phyloP scores from a whole-genome alignment of 2,888 invertebrate genomes.

The Archips crataeganus region DNA sequence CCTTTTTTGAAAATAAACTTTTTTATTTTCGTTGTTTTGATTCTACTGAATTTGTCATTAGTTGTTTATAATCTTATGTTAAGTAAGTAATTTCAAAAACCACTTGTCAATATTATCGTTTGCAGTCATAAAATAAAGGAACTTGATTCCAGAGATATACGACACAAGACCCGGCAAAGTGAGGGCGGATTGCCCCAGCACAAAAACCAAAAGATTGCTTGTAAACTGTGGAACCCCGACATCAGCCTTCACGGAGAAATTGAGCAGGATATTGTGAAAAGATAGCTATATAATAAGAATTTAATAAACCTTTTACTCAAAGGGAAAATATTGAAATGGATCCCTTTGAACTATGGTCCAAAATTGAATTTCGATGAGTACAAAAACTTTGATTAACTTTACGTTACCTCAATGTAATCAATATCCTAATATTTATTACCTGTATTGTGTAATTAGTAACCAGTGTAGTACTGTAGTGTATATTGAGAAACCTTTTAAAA shows the following conservation, averaged over 20 bases:
- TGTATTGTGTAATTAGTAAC: background rate
- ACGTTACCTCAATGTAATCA: background rate
- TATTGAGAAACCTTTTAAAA: too few species aligned
- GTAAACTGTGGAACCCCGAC: slow-evolving; percentile 12
- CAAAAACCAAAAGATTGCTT: slow-evolving; percentile 7
- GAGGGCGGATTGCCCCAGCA: background rate
- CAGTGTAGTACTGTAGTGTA: too few species aligned
- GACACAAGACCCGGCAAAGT: slow-evolving; percentile 1
- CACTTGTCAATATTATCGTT: too few species aligned
- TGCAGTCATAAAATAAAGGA: background rate
- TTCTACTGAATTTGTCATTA: too few species aligned
- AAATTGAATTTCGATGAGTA: slow-evolving; percentile 41
- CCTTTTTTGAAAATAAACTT: too few species aligned
- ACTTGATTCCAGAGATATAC: background rate
- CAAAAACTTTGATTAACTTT: slow-evolving; percentile 3
- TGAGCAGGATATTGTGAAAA: slow-evolving; percentile 15
- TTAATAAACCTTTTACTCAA: slow-evolving; percentile 9
- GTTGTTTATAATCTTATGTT: too few species aligned
- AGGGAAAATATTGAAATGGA: slow-evolving; percentile 35
- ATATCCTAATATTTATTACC: background rate
- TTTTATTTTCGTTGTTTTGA: too few species aligned
- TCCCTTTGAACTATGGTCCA: slow-evolving; percentile 30
- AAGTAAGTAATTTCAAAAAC: too few species aligned
- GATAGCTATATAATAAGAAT: slow-evolving; percentile 3
- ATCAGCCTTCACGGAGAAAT: slow-evolving; percentile 3